Conservation (phyloP, 2,113 vertebrate genomes). For the Odontophorus gujanensis region DNA sequence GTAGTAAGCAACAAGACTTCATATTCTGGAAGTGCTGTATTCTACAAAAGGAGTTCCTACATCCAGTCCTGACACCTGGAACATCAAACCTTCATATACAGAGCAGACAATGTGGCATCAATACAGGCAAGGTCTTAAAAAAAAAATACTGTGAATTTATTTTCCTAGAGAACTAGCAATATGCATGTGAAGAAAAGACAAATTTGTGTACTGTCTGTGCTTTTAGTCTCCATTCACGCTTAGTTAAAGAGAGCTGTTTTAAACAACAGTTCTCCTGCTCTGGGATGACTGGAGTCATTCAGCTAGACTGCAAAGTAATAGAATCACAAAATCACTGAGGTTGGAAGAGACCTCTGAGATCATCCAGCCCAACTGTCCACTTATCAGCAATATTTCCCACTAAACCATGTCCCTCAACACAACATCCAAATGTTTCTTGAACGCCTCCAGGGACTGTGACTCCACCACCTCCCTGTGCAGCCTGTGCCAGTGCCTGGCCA, state of each 20-base stretch:
- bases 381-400: no score
- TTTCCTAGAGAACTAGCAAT: neutral
- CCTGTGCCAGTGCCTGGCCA: no score
- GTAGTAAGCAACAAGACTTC: constrained; percentile 15
- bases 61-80: neutral
- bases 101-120: constrained; percentile 11
- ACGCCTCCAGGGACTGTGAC: no score
- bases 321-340: no score
- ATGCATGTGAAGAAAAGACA: neutral
- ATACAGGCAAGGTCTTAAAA: neutral
- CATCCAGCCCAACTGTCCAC: no score
- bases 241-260: neutral
- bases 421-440: no score
- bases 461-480: no score
- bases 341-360: no score
- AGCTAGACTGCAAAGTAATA: neutral
- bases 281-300: neutral
- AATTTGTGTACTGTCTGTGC: neutral
- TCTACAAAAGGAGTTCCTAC: neutral
- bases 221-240: neutral
- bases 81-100: constrained; percentile 1
- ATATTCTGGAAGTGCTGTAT: neutral
- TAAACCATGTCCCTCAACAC: no score
- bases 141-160: neutral
- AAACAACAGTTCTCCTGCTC: neutral